These are phyloP conservation scores for Gnathochromis pfefferi DNA, from an alignment of 2,113 vertebrate species.

Conservation along the genomic window DNA sequence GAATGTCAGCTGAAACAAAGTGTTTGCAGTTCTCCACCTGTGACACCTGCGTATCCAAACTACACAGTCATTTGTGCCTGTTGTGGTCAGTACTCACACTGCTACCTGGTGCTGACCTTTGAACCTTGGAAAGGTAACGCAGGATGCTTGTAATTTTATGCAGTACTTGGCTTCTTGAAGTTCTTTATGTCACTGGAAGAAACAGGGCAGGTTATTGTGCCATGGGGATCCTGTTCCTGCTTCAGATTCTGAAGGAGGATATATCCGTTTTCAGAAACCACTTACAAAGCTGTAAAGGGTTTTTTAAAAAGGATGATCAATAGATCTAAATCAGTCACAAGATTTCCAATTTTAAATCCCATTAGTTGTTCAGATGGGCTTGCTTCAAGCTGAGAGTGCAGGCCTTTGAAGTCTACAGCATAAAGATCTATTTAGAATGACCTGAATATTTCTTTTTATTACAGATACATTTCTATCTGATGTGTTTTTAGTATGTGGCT, in stretches of 20 bases:
- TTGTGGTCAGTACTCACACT: background rate
- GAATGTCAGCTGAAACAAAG: background rate
- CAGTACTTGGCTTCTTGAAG: background rate
- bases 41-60: background rate
- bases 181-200: background rate
- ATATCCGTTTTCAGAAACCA: background rate
- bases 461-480: background rate
- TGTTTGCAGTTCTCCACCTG: background rate
- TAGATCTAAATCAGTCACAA: background rate
- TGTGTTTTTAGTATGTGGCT: background rate
- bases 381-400: background rate
- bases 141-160: background rate
- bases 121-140: background rate
- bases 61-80: background rate
- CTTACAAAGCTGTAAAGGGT: background rate
- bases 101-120: slow-evolving; percentile 13
- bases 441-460: background rate
- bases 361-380: background rate
- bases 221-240: background rate
- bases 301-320: background rate
- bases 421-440: background rate
- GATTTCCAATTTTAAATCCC: background rate
- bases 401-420: slow-evolving; percentile 6
- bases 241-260: too few relatives aligned
- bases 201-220: background rate